phyloP scores from a whole-genome alignment of 1,140 invertebrate species.

The Anastrepha ludens region DNA sequence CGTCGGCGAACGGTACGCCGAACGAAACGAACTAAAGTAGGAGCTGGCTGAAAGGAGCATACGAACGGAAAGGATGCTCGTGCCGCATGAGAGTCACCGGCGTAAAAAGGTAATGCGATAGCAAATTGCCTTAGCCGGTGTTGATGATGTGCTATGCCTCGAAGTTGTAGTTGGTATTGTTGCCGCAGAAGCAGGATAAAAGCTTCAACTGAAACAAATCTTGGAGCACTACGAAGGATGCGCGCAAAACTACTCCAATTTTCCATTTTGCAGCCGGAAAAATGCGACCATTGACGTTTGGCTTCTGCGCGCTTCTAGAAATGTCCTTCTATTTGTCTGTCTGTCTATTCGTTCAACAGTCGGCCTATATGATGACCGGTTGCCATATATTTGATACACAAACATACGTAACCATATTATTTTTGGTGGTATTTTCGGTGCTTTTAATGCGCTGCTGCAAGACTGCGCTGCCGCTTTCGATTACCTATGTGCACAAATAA shows the following conservation, averaged over 20 bases:
- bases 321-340: background rate
- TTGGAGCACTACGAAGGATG: background rate
- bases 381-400: no score
- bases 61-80: background rate
- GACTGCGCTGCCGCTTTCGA: background rate
- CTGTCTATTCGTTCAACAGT: background rate
- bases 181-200: background rate
- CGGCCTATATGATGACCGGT: no score
- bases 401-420: background rate
- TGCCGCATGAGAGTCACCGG: background rate
- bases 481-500: background rate
- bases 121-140: background rate
- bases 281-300: slow-evolving; percentile 45
- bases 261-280: slow-evolving; percentile 46
- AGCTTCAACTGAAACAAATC: background rate
- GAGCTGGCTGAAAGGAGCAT: background rate
- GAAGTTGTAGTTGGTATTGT: background rate
- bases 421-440: background rate
- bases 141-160: background rate
- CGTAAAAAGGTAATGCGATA: background rate
- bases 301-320: background rate
- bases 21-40: background rate
- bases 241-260: slow-evolving; percentile 11
- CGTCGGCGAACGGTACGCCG: slow-evolving; percentile 12
- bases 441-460: slow-evolving; percentile 10